These are phyloP conservation scores for Sula dactylatra DNA, from an alignment of 2,113 vertebrate genomes.

Conservation along the genomic window DNA sequence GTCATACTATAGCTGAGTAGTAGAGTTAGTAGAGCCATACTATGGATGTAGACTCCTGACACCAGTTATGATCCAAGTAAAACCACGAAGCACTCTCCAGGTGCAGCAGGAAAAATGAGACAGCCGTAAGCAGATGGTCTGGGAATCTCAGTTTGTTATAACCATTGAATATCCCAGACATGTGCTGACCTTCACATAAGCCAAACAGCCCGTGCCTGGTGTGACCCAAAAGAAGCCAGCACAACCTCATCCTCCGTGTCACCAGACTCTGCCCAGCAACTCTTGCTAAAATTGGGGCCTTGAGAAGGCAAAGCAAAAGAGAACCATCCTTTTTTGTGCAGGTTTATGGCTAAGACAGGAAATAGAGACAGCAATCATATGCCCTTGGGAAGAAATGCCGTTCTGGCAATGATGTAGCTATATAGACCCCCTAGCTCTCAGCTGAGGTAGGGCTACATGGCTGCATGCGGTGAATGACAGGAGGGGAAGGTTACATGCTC, in stretches of 20 bases:
- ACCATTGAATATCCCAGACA: not conserved
- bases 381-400: not conserved
- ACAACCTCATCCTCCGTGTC: rapidly evolving
- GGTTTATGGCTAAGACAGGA: not conserved
- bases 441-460: not conserved
- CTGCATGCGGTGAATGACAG: not conserved
- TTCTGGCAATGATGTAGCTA: not conserved
- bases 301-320: not conserved
- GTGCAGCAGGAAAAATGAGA: not conserved
- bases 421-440: not conserved
- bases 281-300: not conserved
- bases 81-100: not conserved
- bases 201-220: not conserved
- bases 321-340: not conserved
- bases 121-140: not conserved
- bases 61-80: rapidly evolving
- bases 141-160: not conserved
- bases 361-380: not conserved
- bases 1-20: not conserved
- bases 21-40: not conserved
- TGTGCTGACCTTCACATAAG: not conserved
- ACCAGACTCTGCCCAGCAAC: not conserved
- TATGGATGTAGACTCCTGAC: not conserved
- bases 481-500: not conserved
- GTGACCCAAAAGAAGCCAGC: not conserved